These are phyloP conservation scores for Eristalis intricaria DNA, from an alignment of 2,888 invertebrate species.

Conservation along the genomic window DNA sequence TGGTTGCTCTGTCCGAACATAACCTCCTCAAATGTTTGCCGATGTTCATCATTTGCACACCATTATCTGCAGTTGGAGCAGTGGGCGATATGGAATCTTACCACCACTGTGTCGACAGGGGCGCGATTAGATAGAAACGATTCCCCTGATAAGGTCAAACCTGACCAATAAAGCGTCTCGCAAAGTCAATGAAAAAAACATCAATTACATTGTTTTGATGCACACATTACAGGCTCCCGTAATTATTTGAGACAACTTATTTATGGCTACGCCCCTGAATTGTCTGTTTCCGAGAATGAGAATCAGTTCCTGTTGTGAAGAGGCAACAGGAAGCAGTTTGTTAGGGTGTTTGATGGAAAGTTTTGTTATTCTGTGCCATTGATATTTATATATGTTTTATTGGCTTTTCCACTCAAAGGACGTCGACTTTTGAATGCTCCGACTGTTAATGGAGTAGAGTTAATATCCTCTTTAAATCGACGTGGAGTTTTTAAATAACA, in stretches of 20 bases:
- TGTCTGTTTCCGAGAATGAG: background rate
- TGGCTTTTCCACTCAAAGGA: too few relatives aligned
- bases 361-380: too few relatives aligned
- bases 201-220: conserved; percentile 19
- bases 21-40: conserved; percentile 39
- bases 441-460: too few relatives aligned
- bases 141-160: conserved; percentile 4
- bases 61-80: conserved; percentile 16
- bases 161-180: conserved; percentile 17
- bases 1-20: conserved; percentile 2
- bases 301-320: too few relatives aligned
- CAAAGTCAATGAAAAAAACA: conserved; percentile 39
- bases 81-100: conserved; percentile 17
- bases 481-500: too few relatives aligned
- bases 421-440: too few relatives aligned
- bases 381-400: too few relatives aligned
- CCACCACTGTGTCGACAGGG: conserved; percentile 10
- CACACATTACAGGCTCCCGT: conserved; percentile 26
- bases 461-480: too few relatives aligned
- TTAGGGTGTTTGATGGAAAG: too few relatives aligned
- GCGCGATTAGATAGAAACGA: conserved; percentile 19
- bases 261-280: conserved; percentile 5
- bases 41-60: conserved; percentile 37
- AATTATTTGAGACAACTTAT: conserved; percentile 12
- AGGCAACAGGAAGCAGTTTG: too few relatives aligned